These are phyloP conservation scores for Lordiphosa fenestrarum DNA, from an alignment of 2,888 invertebrate genomes.

Conservation along the genomic window DNA sequence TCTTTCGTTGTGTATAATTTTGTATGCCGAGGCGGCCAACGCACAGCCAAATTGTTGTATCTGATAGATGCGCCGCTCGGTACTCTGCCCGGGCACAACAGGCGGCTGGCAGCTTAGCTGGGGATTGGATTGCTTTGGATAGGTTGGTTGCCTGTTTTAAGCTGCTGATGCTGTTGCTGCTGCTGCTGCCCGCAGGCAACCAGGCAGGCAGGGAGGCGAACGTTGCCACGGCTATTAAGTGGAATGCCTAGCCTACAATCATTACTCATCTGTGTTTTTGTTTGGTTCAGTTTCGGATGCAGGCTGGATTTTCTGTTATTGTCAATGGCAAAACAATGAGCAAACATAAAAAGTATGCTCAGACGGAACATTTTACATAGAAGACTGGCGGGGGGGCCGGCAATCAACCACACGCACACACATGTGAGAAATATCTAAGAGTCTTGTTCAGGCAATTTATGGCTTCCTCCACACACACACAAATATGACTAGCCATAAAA, in stretches of 20 bases:
- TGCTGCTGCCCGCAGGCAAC: constrained; percentile 45
- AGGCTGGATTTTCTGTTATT: constrained; percentile 33
- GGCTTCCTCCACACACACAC: constrained; percentile 54
- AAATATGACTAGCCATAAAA: constrained; percentile 70
- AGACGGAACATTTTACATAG: background rate
- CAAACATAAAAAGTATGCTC: constrained; percentile 40
- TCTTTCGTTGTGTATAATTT: constrained; percentile 73
- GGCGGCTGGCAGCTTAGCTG: constrained; percentile 53
- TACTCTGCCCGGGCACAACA: constrained; percentile 9
- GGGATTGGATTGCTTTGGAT: constrained; percentile 50
- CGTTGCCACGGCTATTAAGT: constrained; percentile 49
- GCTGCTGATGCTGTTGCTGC: constrained; percentile 11
- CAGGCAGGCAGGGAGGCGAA: constrained; percentile 4
- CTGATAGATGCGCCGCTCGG: constrained; percentile 56
- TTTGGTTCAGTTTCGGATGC: constrained; percentile 20
- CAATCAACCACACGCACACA: constrained; percentile 28
- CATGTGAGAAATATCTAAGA: constrained; percentile 35
- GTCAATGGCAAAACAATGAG: constrained; percentile 63
- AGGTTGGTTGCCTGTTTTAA: constrained; percentile 22
- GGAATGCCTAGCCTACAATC: constrained; percentile 62
- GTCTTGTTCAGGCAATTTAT: constrained; percentile 57
- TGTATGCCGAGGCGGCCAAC: constrained; percentile 58
- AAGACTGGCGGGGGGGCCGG: constrained; percentile 32
- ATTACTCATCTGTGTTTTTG: constrained; percentile 63
- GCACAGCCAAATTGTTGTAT: constrained; percentile 62